Percentiles rank a stretch among this genome's conserved stretches.
phyloP scores from a whole-genome alignment of 2,888 invertebrate species.

The Mesoligia furuncula region DNA sequence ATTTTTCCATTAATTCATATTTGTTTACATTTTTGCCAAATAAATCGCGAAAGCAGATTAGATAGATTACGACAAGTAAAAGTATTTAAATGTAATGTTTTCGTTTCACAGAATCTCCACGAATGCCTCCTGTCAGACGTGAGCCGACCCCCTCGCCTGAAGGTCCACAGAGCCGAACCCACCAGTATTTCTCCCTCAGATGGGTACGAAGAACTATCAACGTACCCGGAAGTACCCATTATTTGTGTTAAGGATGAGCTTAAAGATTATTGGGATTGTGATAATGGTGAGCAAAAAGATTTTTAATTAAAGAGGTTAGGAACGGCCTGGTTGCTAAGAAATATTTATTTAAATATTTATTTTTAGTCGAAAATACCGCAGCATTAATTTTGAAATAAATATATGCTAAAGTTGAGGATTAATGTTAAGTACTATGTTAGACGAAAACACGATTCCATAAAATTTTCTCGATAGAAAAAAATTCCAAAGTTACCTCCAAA shows the following conservation, averaged over 20 bases:
- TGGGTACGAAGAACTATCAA: neutral
- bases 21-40: too few species aligned
- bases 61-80: neutral
- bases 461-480: too few species aligned
- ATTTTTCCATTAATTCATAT: too few species aligned
- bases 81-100: neutral
- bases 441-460: too few species aligned
- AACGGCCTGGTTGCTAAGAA: too few species aligned
- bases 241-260: constrained; percentile 71
- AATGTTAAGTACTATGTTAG: too few species aligned
- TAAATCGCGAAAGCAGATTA: too few species aligned
- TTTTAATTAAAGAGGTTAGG: neutral
- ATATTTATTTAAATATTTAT: too few species aligned
- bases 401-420: too few species aligned
- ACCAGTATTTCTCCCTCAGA: constrained; percentile 65
- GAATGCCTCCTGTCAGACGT: constrained; percentile 78
- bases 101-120: constrained; percentile 74
- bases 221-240: constrained; percentile 41
- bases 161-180: constrained; percentile 54
- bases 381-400: too few species aligned
- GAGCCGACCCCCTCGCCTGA: constrained; percentile 74
- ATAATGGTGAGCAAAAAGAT: neutral
- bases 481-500: too few species aligned
- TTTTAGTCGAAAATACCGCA: too few species aligned
- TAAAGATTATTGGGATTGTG: constrained; percentile 6